These are phyloP conservation scores for Callipepla californica DNA, from an alignment of 2,113 vertebrate species.

Conservation along the genomic window DNA sequence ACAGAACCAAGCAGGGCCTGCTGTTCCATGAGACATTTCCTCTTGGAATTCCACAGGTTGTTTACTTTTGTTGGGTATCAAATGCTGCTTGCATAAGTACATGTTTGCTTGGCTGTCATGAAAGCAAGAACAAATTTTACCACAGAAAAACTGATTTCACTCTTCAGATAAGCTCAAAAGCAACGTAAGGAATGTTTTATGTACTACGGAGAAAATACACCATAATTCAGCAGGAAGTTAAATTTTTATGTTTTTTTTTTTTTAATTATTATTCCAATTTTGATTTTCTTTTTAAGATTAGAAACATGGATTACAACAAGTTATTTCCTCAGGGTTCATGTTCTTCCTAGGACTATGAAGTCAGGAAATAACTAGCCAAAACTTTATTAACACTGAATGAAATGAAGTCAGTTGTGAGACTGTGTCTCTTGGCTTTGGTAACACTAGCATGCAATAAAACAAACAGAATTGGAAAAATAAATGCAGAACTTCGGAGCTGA, in stretches of 20 bases:
- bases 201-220: background rate
- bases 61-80: background rate
- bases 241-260: background rate
- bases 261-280: background rate
- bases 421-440: slow-evolving; percentile 33
- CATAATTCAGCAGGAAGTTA: background rate
- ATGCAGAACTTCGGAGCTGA: background rate
- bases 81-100: background rate
- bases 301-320: background rate
- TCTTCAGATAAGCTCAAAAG: background rate
- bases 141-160: background rate
- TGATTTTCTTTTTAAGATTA: background rate
- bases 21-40: background rate
- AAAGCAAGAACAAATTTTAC: background rate
- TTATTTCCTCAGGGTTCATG: slow-evolving; percentile 18
- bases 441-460: slow-evolving; percentile 35
- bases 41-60: background rate
- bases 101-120: background rate
- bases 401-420: slow-evolving; percentile 2
- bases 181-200: background rate
- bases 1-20: background rate
- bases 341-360: background rate
- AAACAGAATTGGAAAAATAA: slow-evolving; percentile 40
- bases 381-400: background rate
- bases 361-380: background rate